Percentiles rank a stretch among this genome's conserved stretches.
These are phyloP conservation scores for Caenorhabditis remanei DNA, from an alignment of 1,140 invertebrate genomes.

Conservation along the genomic window DNA sequence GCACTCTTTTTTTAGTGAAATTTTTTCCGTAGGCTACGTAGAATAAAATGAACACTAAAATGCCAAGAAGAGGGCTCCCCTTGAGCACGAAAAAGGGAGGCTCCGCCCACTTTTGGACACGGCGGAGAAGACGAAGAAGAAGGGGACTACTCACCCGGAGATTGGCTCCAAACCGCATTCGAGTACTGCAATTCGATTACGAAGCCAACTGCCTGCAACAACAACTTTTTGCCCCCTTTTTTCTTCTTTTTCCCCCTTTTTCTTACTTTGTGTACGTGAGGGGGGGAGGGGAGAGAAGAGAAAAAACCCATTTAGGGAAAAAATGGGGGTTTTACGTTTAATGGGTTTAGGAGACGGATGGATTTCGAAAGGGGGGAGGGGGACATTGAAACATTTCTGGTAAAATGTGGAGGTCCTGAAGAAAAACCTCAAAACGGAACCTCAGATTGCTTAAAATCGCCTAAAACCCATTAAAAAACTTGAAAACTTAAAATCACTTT, in stretches of 20 bases:
- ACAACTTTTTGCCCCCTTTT: constrained; percentile 5
- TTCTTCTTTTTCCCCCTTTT: too few species aligned
- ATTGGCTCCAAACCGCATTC: constrained; percentile 60
- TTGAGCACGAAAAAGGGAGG: neutral
- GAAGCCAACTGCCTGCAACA: constrained; percentile 57
- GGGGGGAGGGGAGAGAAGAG: too few species aligned
- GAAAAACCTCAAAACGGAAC: too few species aligned
- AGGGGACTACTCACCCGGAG: constrained; percentile 53
- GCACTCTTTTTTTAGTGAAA: too few species aligned
- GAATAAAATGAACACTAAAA: neutral
- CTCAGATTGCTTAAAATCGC: too few species aligned
- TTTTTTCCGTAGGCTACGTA: too few species aligned
- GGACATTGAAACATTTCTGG: too few species aligned
- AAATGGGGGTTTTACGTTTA: neutral
- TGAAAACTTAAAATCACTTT: too few species aligned
- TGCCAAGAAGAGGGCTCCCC: neutral
- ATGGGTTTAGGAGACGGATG: too few species aligned
- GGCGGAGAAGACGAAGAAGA: neutral
- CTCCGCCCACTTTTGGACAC: constrained; percentile 6
- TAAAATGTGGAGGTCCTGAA: too few species aligned
- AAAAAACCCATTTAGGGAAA: neutral
- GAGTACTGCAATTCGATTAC: constrained; percentile 62
- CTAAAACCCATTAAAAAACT: too few species aligned
- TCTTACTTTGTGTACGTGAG: neutral
- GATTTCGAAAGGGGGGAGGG: too few species aligned